These are phyloP conservation scores for Dipodomys merriami DNA, from an alignment of 2,113 vertebrate genomes.

Conservation along the genomic window DNA sequence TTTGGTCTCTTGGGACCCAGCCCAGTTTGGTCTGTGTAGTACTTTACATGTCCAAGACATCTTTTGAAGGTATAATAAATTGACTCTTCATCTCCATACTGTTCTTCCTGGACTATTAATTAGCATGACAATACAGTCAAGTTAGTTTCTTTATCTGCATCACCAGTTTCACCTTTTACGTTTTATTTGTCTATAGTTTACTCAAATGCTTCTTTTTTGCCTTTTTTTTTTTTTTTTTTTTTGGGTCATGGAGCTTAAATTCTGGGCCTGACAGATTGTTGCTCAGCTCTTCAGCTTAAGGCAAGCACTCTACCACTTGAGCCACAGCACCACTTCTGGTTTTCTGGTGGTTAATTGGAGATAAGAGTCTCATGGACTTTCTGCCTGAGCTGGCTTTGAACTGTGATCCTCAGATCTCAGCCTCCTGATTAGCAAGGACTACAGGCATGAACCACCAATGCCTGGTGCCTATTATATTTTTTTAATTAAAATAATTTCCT, in stretches of 20 bases:
- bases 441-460: no score
- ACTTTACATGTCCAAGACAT: background rate
- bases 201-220: background rate
- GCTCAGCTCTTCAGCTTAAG: no score
- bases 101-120: background rate
- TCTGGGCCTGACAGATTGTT: no score
- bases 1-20: background rate
- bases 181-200: slow-evolving; percentile 34
- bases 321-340: no score
- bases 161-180: background rate
- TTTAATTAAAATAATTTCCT: slow-evolving; percentile 35
- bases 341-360: no score
- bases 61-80: background rate
- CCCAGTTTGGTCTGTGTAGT: background rate
- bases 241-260: no score
- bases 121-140: background rate
- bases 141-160: background rate
- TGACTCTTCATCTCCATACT: background rate
- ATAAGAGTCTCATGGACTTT: no score
- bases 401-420: no score
- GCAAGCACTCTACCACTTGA: no score
- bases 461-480: background rate
- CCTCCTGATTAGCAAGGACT: no score
- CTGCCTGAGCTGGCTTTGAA: no score
- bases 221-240: no score